Conservation (phyloP, 2,888 invertebrate genomes). For the Emesis castigata region DNA sequence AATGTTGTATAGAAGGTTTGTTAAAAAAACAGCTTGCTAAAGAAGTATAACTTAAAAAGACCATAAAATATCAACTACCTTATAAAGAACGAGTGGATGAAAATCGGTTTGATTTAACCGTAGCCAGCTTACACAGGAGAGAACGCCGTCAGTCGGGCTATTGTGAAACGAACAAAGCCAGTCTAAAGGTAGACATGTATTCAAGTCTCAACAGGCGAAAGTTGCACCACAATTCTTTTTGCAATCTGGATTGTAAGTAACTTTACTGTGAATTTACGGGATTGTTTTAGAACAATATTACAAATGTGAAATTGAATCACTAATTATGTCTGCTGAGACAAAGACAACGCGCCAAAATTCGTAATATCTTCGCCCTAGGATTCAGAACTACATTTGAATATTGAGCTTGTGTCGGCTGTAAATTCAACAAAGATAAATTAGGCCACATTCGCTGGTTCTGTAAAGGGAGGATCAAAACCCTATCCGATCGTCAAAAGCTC, state of each 20-base stretch:
- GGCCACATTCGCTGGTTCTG: too few species aligned
- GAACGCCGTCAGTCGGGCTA: neutral
- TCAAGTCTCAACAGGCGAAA: conserved; percentile 1
- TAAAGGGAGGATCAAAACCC: too few species aligned
- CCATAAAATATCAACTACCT: neutral
- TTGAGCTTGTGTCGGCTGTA: too few species aligned
- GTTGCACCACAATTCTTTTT: neutral
- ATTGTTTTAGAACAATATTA: neutral
- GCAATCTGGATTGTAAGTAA: neutral
- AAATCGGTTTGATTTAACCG: neutral
- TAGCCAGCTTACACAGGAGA: neutral
- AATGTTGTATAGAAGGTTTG: too few species aligned
- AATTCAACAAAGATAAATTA: too few species aligned
- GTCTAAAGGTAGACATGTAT: conserved; percentile 7
- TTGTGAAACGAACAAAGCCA: neutral
- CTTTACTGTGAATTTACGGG: neutral
- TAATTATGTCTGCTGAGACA: too few species aligned
- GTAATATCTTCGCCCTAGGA: too few species aligned
- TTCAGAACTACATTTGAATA: too few species aligned
- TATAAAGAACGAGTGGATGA: neutral
- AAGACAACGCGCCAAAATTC: too few species aligned
- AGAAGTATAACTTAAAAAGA: neutral
- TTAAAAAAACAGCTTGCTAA: too few species aligned
- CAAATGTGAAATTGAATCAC: too few species aligned
- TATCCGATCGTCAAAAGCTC: too few species aligned